Conservation (phyloP, 2,113 vertebrate species). For the Antidorcas marsupialis region DNA sequence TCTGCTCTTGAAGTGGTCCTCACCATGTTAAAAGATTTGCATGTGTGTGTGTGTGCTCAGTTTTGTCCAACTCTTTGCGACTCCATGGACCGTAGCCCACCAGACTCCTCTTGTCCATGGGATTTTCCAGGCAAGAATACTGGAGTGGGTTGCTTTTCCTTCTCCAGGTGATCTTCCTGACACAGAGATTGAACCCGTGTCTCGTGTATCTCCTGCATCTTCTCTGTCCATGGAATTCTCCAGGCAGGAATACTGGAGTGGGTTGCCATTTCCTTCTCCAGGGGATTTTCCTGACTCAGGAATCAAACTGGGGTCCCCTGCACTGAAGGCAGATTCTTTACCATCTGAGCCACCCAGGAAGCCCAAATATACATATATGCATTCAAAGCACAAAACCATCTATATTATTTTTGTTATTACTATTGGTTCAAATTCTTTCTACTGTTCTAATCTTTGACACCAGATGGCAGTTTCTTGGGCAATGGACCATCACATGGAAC, state of each 20-base stretch:
- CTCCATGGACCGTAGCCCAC: not conserved
- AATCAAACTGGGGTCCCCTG: not conserved
- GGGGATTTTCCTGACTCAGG: not conserved
- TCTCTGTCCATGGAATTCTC: too few species aligned
- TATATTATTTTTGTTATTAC: not conserved
- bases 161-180: not conserved
- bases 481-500: not conserved
- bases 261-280: not conserved
- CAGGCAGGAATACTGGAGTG: not conserved
- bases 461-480: not conserved
- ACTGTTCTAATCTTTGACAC: not conserved
- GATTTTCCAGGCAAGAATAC: not conserved
- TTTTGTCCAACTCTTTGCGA: not conserved
- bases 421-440: constrained; percentile 18
- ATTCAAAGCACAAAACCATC: not conserved
- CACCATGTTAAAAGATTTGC: not conserved
- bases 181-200: too few species aligned
- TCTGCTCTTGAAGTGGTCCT: not conserved
- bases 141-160: not conserved
- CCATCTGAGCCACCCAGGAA: not conserved
- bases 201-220: too few species aligned
- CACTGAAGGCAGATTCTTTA: not conserved
- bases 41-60: not conserved
- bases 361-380: not conserved
- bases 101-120: not conserved